Base-by-base conservation (phyloP, 2,888 invertebrate genomes). In the Heterodera filipjevi region DNA sequence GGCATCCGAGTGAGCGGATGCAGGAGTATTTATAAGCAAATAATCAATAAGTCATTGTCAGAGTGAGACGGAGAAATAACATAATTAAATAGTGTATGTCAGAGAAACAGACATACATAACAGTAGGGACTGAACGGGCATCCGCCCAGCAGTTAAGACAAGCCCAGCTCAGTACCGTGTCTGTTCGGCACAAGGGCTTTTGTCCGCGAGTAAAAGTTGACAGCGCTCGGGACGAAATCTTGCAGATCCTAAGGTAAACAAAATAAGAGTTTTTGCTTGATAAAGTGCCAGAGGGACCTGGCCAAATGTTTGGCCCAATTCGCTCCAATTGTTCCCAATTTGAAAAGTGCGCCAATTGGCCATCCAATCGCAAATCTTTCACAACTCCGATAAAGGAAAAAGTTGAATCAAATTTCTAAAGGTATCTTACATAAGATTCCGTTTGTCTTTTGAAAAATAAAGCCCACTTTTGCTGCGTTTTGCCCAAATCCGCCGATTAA, bases 401-500 rank as follows among this genome's bases (percentile, higher is more conserved):
- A 59, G 46, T 66, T 2, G 27, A 78, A 75, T 81, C 79, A 82
- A 19, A 82, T 27, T 59, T 59, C 64, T 66, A 78, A 68, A 39
- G n/a, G n/a, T n/a, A 33, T 32, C 27, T n/a, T n/a, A n/a, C n/a
- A n/a, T n/a, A n/a, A n/a, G 12, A 10, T n/a, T 59, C n/a, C n/a
- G n/a, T 1, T 19, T 16, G n/a, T 33, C 14, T 68, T 8, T 68
- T 33, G 14, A 3, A 1, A 68, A 19, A 64, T n/a, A 32, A 33
- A 16, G 8, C n/a, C 3, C n/a, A 27, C 32, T 74, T 76, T 35
- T 75, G 27, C 64, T n/a, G 22, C 72, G 1, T 78, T 74, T 35
- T 80, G 81, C 14, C 84, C 85, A 30, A 82, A 66, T 68, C 86
- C 87, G 19, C 88, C 88, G 27, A 88, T 74, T 79, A 84, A 85